These are phyloP conservation scores for Invenusta paracnida DNA, from an alignment of 2,888 invertebrate species.

Conservation along the genomic window DNA sequence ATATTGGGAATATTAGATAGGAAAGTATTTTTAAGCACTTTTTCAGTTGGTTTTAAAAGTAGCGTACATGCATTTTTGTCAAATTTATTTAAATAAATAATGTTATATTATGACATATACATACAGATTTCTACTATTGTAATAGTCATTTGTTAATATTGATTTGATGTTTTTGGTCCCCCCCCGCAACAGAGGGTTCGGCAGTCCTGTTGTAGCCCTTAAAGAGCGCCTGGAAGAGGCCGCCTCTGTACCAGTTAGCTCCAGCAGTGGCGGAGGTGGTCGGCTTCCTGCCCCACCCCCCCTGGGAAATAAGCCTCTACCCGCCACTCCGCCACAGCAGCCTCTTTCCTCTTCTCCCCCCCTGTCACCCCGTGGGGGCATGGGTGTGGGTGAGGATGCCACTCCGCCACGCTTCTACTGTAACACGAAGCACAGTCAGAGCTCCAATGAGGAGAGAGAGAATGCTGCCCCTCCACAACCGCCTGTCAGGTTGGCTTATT, in stretches of 20 bases:
- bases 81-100: too few relatives aligned
- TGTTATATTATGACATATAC: too few relatives aligned
- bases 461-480: background rate
- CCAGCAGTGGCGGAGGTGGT: too few relatives aligned
- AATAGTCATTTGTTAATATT: too few relatives aligned
- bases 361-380: background rate
- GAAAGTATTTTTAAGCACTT: too few relatives aligned
- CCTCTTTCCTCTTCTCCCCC: background rate
- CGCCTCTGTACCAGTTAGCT: too few relatives aligned
- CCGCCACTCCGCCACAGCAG: background rate
- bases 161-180: too few relatives aligned
- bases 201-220: background rate
- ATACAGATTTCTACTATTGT: too few relatives aligned
- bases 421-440: background rate
- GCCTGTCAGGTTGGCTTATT: background rate
- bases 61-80: too few relatives aligned
- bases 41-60: too few relatives aligned
- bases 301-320: background rate
- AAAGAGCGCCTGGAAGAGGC: background rate
- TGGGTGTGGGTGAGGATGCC: background rate
- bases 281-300: too few relatives aligned
- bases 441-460: background rate
- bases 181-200: background rate
- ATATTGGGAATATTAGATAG: too few relatives aligned
- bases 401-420: slow-evolving; percentile 15